These are phyloP conservation scores for Eubucco bourcierii DNA, from an alignment of 2,113 vertebrate genomes.

Conservation along the genomic window DNA sequence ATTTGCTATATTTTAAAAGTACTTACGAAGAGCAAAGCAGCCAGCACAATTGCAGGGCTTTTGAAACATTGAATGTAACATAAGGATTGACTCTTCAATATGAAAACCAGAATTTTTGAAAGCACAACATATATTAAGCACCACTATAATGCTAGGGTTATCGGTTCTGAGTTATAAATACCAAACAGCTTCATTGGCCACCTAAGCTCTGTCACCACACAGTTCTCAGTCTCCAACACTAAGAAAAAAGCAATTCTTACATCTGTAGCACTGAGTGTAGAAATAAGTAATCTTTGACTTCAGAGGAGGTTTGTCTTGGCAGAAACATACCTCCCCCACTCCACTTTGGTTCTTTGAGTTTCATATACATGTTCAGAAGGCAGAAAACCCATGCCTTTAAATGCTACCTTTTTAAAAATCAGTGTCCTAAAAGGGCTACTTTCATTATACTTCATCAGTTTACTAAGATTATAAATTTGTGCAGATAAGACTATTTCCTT, in stretches of 20 bases:
- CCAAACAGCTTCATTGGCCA: background rate
- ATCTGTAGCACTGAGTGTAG: background rate
- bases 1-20: background rate
- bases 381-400: background rate
- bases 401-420: background rate
- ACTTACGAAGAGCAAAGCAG: background rate
- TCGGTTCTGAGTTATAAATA: background rate
- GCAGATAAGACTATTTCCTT: background rate
- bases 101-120: background rate
- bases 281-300: background rate
- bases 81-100: background rate
- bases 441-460: background rate
- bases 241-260: background rate
- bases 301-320: background rate
- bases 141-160: background rate
- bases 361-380: background rate
- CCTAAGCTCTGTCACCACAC: background rate
- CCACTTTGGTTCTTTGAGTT: background rate
- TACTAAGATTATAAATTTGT: background rate
- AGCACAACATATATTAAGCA: background rate
- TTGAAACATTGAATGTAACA: background rate
- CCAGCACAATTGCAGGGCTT: background rate
- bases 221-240: background rate
- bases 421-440: background rate
- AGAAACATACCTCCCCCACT: background rate